Evolutionary conservation across 2,888 invertebrate genomes (phyloP).

Genomic region (Eupithecia pulchellata): DNA sequence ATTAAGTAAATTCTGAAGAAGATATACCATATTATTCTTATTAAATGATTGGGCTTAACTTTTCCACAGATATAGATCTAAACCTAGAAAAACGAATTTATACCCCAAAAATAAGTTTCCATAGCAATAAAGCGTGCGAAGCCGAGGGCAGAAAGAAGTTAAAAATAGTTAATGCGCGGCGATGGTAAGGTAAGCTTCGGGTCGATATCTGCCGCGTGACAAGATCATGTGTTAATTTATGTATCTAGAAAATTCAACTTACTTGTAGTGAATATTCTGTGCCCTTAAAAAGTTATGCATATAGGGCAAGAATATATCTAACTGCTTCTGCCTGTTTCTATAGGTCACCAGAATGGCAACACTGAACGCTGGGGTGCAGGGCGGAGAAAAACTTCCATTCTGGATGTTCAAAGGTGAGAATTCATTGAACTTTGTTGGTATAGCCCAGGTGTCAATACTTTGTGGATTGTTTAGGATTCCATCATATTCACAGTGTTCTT

Average conservation of each 20-base stretch:
- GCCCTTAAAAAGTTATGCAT: conserved; percentile 94
- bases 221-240: neutral
- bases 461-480: conserved; percentile 57
- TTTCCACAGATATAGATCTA: neutral
- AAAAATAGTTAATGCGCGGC: neutral
- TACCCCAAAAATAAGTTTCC: neutral
- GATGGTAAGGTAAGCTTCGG: neutral
- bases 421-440: conserved; percentile 56
- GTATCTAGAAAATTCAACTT: conserved; percentile 44
- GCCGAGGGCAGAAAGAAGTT: neutral
- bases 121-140: neutral
- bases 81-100: neutral
- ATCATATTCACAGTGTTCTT: conserved; percentile 67
- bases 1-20: conserved; percentile 89
- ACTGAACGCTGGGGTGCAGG: conserved; percentile 81
- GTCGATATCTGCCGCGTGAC: neutral
- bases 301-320: conserved; percentile 91
- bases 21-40: neutral
- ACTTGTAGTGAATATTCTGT: conserved; percentile 92
- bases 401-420: conserved; percentile 59
- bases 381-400: conserved; percentile 68
- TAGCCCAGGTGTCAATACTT: conserved; percentile 54
- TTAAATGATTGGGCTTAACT: neutral
- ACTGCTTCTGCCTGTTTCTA: conserved; percentile 90
- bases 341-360: conserved; percentile 93